phyloP scores from a whole-genome alignment of 2,797 vertebrate genomes.

The Margarornis squamiger region DNA sequence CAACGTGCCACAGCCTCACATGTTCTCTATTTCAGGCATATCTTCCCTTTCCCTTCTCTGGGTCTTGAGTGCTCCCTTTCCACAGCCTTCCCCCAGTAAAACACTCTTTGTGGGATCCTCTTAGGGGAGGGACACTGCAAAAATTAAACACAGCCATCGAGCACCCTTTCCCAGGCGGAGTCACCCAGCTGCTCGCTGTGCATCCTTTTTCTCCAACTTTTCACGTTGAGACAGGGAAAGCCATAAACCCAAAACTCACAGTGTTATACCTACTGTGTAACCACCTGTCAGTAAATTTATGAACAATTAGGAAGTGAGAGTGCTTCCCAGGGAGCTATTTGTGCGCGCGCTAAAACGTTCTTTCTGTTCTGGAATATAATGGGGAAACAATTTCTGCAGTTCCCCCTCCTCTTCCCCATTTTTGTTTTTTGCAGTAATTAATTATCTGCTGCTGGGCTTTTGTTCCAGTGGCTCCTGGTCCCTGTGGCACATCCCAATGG shows the following conservation, averaged over 20 bases:
- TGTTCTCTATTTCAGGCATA: not conserved
- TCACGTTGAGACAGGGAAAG: conserved; percentile 50
- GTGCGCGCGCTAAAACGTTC: conserved; percentile 68
- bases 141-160: not conserved
- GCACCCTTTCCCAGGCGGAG: not conserved
- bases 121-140: rapidly evolving
- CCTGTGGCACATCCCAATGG: rapidly evolving
- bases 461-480: not conserved
- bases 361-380: conserved; percentile 68
- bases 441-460: conserved; percentile 42
- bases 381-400: conserved; percentile 66
- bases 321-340: conserved; percentile 79
- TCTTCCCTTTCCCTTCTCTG: not conserved
- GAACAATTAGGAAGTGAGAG: conserved; percentile 80
- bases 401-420: not conserved
- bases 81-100: not conserved
- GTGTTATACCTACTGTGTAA: conserved; percentile 76
- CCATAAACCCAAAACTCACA: conserved; percentile 70
- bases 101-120: not conserved
- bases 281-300: conserved; percentile 82
- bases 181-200: not conserved
- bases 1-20: rapidly evolving
- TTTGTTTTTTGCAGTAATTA: conserved; percentile 60
- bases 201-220: conserved; percentile 50
- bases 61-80: not conserved